Evolutionary conservation across 2,797 vertebrate species (phyloP), one percentile per base, ranked within the genome.

Genomic region (Crenuchus spilurus): DNA sequence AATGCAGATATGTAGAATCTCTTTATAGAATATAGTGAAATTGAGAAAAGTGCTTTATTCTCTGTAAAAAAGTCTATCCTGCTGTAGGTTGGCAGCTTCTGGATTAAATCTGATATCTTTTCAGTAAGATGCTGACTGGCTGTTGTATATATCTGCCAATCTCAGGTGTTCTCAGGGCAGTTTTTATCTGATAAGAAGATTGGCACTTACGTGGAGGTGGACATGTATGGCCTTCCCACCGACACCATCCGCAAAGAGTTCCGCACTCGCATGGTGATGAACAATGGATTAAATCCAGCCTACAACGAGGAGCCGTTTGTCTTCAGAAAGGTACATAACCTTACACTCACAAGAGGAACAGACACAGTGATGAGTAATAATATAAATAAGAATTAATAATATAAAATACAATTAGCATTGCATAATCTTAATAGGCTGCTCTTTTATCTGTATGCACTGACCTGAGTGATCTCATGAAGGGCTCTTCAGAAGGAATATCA

Each of bases 101-200:
- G n/a, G n/a, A n/a, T n/a, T n/a, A n/a, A n/a, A n/a, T n/a, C n/a
- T n/a, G n/a, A n/a, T n/a, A n/a, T n/a, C n/a, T n/a, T n/a, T n/a
- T n/a, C n/a, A n/a, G n/a, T n/a, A n/a, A n/a, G n/a, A n/a, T n/a
- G n/a, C n/a, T n/a, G n/a, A n/a, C n/a, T 35, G 2, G 24, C 3
- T 37, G n/a, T 14, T 37, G 13, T 5, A 0, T 41, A 11, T 46
- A 0, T 35, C 22, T 33, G 16, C 6, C 5, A 51, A 8, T 28
- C 14, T 1, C 70, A 99, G 97, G 96, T 99, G 58, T 98, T 99
- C 83, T 99, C 97, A 9, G 98, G 98, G 26, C 98, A 99, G 86
- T 99, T 99, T 87, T 70, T 99, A 72, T 99, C 97, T 6, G 98
- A 99, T 85, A 99, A 99, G 87, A 99, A 99, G 85, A 97, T 99